Base-by-base conservation (phyloP, 2,797 vertebrate genomes). In the Hafferia zeledoni region DNA sequence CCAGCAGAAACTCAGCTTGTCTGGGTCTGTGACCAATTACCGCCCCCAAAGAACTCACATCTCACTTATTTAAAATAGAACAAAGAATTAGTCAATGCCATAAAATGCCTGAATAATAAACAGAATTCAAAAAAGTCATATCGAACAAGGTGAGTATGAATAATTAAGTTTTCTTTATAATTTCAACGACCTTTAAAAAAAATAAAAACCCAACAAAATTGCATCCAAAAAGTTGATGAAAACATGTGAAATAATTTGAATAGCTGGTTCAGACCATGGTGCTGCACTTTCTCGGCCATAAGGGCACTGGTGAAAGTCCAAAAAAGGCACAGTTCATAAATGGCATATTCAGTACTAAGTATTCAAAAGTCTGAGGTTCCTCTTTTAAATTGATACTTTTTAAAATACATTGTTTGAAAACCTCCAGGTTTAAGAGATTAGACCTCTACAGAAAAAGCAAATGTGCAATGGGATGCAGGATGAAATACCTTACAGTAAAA, bases 391-490 rank as follows among this genome's bases (percentile, higher is more conserved):
- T 24, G 15, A 3, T 19, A 43, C 12, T 44, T 43, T 23, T 2
- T 3, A 10, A 82, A 75, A 11, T 59, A 83, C 3, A 70, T 69
- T 1, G 41, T 46, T 79, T 71, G n/a, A 81, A 88, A 61, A 30
- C 2, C 30, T 27, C 39, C 16, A 52, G 7, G 13, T 24, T 87
- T 75, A 46, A 76, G 20, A 84, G 8, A 64, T 52, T 52, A 76
- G 5, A 41, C 39, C 22, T 61, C 6, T 12, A 9, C 0, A 47
- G 22, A 33, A 75, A 76, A 86, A 64, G 0, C 5, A 18, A 65
- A 55, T 2, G 9, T 44, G 17, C 18, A 39, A 3, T 16, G 13
- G 65, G 61, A 70, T 22, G 19, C 57, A 80, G 35, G 13, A 33
- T 24, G 3, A 74, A 86, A 81, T 33, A 60, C 1, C 17, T 70